phyloP scores from a whole-genome alignment of 2,888 invertebrate species.

The Drosophila niveifrons region DNA sequence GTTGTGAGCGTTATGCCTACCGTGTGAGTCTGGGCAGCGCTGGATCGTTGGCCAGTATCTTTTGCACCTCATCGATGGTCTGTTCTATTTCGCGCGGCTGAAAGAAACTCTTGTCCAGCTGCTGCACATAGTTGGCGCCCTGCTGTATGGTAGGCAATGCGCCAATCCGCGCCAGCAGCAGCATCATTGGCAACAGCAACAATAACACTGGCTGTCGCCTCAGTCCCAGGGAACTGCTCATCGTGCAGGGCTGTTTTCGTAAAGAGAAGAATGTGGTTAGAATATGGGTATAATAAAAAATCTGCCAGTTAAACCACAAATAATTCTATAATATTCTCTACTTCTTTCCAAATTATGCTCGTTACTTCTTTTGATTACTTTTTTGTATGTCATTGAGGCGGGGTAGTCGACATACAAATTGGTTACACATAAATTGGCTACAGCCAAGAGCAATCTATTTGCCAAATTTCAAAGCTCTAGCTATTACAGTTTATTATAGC shows the following conservation, averaged over 20 bases:
- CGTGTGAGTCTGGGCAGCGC: constrained; percentile 84
- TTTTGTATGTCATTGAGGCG: not conserved
- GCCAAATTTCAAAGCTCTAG: not conserved
- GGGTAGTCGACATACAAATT: not conserved
- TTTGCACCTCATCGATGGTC: constrained; percentile 85
- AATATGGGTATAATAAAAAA: not conserved
- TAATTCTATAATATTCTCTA: too few species aligned
- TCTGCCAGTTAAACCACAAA: too few species aligned
- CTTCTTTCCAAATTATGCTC: too few species aligned
- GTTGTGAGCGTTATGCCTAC: constrained; percentile 53
- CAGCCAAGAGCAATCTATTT: not conserved
- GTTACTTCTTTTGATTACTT: too few species aligned
- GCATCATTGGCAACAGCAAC: constrained; percentile 35
- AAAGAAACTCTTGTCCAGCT: constrained; percentile 73
- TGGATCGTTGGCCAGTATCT: constrained; percentile 83
- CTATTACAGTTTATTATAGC: not conserved
- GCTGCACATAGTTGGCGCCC: constrained; percentile 59
- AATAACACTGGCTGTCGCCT: constrained; percentile 21
- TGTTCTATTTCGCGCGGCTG: constrained; percentile 82
- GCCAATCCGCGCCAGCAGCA: constrained; percentile 12
- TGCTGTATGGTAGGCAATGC: constrained; percentile 68
- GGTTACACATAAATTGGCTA: not conserved
- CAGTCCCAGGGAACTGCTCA: constrained; percentile 22
- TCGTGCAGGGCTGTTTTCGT: constrained; percentile 17
- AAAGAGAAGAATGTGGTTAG: not conserved